Conservation (phyloP, 1,140 invertebrate genomes). For the Drosophila kurseongensis region DNA sequence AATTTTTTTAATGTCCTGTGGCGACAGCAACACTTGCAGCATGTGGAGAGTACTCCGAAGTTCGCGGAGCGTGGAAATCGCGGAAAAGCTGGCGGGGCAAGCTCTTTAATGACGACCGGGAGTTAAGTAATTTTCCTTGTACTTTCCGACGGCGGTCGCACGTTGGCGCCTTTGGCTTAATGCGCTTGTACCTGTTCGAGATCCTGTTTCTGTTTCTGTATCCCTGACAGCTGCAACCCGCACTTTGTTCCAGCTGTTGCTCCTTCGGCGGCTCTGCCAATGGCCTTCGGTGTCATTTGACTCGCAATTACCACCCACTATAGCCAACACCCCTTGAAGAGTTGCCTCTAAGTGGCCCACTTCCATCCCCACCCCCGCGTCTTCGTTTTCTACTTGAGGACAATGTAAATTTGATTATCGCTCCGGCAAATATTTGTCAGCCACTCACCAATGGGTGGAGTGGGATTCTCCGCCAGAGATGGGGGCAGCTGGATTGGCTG, state of each 20-base stretch:
- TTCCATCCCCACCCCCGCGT: slow-evolving; percentile 9
- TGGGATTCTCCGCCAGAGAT: neutral
- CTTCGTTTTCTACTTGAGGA: slow-evolving; percentile 66
- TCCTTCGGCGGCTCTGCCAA: slow-evolving; percentile 16
- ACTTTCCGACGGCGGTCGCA: slow-evolving; percentile 34
- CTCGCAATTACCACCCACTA: slow-evolving; percentile 57
- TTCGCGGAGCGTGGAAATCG: slow-evolving; percentile 2
- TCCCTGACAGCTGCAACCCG: slow-evolving; percentile 42
- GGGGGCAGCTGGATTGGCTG: slow-evolving; percentile 7
- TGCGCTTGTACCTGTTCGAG: slow-evolving; percentile 62
- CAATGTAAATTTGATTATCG: slow-evolving; percentile 83
- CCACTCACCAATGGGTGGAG: slow-evolving; percentile 18
- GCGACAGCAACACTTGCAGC: slow-evolving; percentile 22
- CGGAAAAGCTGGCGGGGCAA: slow-evolving; percentile 22
- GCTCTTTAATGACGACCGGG: slow-evolving; percentile 51
- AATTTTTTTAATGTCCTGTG: slow-evolving; percentile 47
- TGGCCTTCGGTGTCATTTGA: slow-evolving; percentile 52
- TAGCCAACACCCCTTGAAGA: neutral
- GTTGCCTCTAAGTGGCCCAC: slow-evolving; percentile 36
- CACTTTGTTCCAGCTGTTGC: slow-evolving; percentile 6
- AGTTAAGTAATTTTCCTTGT: slow-evolving; percentile 72
- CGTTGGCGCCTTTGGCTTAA: slow-evolving; percentile 51
- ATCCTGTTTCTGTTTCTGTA: slow-evolving; percentile 27
- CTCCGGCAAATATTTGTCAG: slow-evolving; percentile 71
- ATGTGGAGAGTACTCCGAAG: slow-evolving; percentile 13